These are phyloP conservation scores for Xestia sexstrigata DNA, from an alignment of 2,888 invertebrate species.

Conservation along the genomic window DNA sequence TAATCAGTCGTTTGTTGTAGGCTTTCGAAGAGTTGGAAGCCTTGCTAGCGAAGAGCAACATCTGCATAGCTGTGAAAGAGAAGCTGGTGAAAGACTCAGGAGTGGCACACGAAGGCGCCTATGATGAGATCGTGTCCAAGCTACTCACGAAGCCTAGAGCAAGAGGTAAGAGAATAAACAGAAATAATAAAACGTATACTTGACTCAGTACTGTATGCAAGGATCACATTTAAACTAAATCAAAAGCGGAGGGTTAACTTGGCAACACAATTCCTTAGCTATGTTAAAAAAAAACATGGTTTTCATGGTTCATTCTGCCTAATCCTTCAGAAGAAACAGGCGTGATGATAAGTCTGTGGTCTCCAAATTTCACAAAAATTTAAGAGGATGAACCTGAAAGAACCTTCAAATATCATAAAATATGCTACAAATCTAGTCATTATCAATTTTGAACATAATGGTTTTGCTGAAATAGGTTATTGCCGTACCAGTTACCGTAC, in stretches of 20 bases:
- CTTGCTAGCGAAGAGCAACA: conserved; percentile 94
- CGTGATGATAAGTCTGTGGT: neutral
- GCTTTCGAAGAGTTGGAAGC: conserved; percentile 98
- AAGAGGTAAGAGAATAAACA: conserved; percentile 92
- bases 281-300: neutral
- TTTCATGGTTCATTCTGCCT: neutral
- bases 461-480: neutral
- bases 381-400: neutral
- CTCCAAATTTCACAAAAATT: neutral
- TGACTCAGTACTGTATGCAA: neutral
- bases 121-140: conserved; percentile 96
- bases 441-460: neutral
- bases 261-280: neutral
- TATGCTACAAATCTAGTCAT: neutral
- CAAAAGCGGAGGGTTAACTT: neutral
- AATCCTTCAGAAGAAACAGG: fast-evolving
- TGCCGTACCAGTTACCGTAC: neutral
- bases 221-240: neutral
- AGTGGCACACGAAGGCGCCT: conserved; percentile 96
- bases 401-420: neutral
- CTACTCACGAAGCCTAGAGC: conserved; percentile 96
- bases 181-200: neutral
- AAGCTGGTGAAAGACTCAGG: conserved; percentile 98
- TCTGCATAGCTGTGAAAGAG: conserved; percentile 98
- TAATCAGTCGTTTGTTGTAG: conserved; percentile 85